phyloP scores from a whole-genome alignment of 2,888 invertebrate species.

The Glaucopsyche alexis region DNA sequence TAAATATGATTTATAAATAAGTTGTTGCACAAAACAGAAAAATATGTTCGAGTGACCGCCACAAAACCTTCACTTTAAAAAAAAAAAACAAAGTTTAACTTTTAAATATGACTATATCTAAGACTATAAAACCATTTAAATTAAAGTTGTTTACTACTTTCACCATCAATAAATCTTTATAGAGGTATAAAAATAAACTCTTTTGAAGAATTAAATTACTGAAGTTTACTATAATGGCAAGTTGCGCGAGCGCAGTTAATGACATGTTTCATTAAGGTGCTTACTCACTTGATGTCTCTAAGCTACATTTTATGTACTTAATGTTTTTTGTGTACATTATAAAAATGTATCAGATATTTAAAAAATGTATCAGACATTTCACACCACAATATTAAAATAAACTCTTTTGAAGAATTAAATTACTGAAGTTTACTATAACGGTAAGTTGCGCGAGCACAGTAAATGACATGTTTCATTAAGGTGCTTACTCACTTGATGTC shows the following conservation, averaged over 20 bases:
- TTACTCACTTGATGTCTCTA: neutral
- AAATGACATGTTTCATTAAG: slow-evolving; percentile 65
- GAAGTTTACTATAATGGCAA: slow-evolving; percentile 40
- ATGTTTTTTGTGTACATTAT: neutral
- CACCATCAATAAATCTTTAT: slow-evolving; percentile 9
- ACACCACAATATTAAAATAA: neutral
- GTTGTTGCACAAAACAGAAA: neutral
- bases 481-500: neutral
- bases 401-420: slow-evolving; percentile 27
- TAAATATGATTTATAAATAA: neutral
- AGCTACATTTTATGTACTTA: neutral
- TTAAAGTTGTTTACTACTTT: slow-evolving; percentile 9
- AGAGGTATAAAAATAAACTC: slow-evolving; percentile 13
- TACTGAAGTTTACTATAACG: slow-evolving; percentile 33
- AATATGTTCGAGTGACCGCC: neutral
- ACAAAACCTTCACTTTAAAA: no score
- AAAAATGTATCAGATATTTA: neutral
- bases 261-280: slow-evolving; percentile 57
- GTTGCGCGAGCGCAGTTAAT: slow-evolving; percentile 58
- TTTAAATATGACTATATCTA: slow-evolving; percentile 7
- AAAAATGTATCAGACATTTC: neutral
- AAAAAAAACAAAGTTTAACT: neutral
- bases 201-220: slow-evolving; percentile 26
- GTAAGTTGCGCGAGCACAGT: slow-evolving; percentile 52
- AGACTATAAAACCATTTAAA: neutral